phyloP scores from a whole-genome alignment of 2,888 invertebrate species.

The Sarcophaga subvicina region DNA sequence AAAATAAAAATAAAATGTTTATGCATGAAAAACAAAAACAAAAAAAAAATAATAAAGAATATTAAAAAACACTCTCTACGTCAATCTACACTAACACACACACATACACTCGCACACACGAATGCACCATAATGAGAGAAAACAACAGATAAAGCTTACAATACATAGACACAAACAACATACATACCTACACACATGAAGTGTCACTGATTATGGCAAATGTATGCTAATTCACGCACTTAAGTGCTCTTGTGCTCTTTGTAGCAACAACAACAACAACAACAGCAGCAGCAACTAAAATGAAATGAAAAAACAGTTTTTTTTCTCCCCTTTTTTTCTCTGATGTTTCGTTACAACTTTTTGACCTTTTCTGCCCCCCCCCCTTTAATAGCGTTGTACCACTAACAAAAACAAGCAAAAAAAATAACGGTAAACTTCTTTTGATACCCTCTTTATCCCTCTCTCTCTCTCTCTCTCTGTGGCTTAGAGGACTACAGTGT shows the following conservation, averaged over 20 bases:
- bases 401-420: slow-evolving; percentile 18
- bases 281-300: neutral
- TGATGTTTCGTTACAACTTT: neutral
- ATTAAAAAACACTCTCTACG: neutral
- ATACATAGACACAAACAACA: neutral
- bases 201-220: slow-evolving; percentile 53
- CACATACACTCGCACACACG: slow-evolving; percentile 13
- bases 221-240: slow-evolving; percentile 67
- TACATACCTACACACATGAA: no score
- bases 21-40: no score
- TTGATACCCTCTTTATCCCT: neutral
- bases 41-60: no score
- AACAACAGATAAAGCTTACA: slow-evolving; percentile 9
- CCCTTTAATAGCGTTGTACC: slow-evolving; percentile 9
- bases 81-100: neutral
- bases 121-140: neutral
- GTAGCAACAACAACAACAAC: slow-evolving; percentile 4
- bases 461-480: no score
- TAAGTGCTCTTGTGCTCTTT: slow-evolving; percentile 52
- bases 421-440: slow-evolving; percentile 22
- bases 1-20: no score
- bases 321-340: neutral
- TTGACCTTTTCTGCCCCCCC: slow-evolving; percentile 32
- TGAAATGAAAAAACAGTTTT: neutral
- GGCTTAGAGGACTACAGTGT: no score